Evolutionary conservation across 2,113 vertebrate genomes (phyloP), one percentile per base, ranked within the genome.

Genomic region (Potamarius usumacintae): DNA sequence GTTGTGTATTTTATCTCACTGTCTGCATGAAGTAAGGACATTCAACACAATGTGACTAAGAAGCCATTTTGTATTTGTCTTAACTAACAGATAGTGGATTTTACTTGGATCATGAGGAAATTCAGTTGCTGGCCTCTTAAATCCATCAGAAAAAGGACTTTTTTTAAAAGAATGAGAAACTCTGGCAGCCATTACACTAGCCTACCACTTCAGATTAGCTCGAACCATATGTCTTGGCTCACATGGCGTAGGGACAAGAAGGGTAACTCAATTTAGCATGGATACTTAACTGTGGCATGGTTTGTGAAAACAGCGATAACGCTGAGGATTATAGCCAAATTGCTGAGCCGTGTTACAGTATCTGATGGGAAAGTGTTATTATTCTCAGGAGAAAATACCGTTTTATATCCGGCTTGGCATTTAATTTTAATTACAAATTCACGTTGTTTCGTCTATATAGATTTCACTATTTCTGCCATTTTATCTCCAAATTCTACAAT

Each of bases 381-480:
- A 69, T 63, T 76, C 55, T 76, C 82, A 72, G 82, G 88, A 90
- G 85, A 77, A 92, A 79, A 7, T 85, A 90, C 88, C 83, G 81
- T 91, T 87, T 91, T 53, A 27, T 55, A 53, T 18, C 7, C 63
- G 84, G 88, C 88, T 83, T 80, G 50, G 55, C 50, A 72, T 62
- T 89, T 90, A 91, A 91, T 87, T 93, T 92, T 92, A 88, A 88
- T 88, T 89, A 90, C 69, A 77, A 74, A 84, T 80, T 87, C 69
- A 82, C 82, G 82, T 89, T 77, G 74, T 81, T 84, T 78, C n/a
- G 77, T 85, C 69, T 85, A 82, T 71, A 85, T 53, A 52, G 20
- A 77, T 50, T 25, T 22, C 14, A 53, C 0, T 53, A 17, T 50
- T 78, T 27, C 52, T 27, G 2, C n/a, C n/a, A 30, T 20, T 76